Evolutionary conservation across 2,113 vertebrate genomes (phyloP), one percentile per base, ranked within the genome.

Genomic region (Hydropotes inermis): DNA sequence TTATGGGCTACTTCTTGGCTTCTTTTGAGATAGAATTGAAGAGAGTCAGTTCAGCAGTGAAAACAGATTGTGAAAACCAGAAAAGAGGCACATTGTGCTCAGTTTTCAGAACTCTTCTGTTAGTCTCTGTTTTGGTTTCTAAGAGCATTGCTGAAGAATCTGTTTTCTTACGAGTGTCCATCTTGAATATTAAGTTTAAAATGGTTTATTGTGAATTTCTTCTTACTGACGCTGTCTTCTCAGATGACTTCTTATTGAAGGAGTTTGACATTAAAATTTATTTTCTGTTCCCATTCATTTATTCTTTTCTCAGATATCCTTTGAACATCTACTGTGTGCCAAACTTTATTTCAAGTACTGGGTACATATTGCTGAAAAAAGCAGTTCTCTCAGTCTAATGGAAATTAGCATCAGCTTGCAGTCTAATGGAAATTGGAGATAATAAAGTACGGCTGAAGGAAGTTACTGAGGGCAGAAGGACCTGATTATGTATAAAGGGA

Each of bases 171-270:
- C 50, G 36, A 87, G 52, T 79, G 17, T 87, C 81, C 52, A 84
- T 97, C 27, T 92, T 92, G 81, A 95, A 94, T 92, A 91, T 94
- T 94, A 94, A 82, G 86, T 94, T 96, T 94, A 87, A 96, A 90
- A 92, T 88, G 70, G 50, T 74, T 85, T 86, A 57, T 96, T 97
- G 57, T 60, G 58, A 87, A 95, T 91, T 86, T 94, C 21, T 27
- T 70, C 54, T 91, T 28, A 54, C 25, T 58, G 52, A 87, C 2
- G 2, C 61, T 94, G 70, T 45, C n/a, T 85, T 86, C 52, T 85
- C 55, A 10, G 78, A 74, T 97, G 93, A 54, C 54, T 96, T 95
- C 91, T 36, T 50, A 28, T 94, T 92, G 74, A 84, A 70, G 13
- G 28, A 54, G 1, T 84, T 96, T 74, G 25, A 61, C 45, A n/a